Conservation (phyloP, 1,140 invertebrate species). For the Belonocnema kinseyi region DNA sequence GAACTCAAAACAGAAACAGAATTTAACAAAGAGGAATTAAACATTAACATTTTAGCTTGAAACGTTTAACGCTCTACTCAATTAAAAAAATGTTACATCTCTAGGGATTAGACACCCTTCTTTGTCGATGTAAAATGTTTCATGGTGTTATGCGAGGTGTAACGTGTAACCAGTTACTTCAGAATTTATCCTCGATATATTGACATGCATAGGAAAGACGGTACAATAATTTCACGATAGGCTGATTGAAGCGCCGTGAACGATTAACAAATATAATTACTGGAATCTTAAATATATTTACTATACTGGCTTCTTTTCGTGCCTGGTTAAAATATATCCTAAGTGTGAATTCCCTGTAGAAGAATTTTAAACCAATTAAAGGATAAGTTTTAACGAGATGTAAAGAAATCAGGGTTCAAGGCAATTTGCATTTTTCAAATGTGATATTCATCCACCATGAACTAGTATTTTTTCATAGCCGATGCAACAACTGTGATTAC, state of each 20-base stretch:
- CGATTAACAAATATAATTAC: too few species aligned
- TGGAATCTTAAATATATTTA: too few species aligned
- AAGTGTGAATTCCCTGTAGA: not conserved
- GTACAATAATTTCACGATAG: too few species aligned
- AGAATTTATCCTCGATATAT: not conserved
- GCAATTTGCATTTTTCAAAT: constrained; percentile 28
- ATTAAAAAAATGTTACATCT: not conserved
- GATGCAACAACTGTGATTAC: constrained; percentile 15
- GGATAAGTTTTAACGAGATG: not conserved
- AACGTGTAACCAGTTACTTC: not conserved
- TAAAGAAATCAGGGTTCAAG: not conserved
- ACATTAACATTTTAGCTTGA: not conserved
- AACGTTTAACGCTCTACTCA: too few species aligned
- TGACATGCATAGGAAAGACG: too few species aligned
- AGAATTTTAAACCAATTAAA: not conserved
- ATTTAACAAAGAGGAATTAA: not conserved
- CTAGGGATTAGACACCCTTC: not conserved
- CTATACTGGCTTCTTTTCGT: too few species aligned
- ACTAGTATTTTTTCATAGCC: constrained; percentile 16
- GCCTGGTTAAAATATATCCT: too few species aligned
- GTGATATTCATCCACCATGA: constrained; percentile 13
- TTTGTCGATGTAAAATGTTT: not conserved
- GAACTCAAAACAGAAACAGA: not conserved
- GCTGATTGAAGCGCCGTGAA: too few species aligned
- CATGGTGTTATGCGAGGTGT: not conserved